Percentiles rank a stretch among this genome's conserved stretches.
These are phyloP conservation scores for Ctenopoma multispine DNA, from an alignment of 2,797 vertebrate genomes.

Conservation along the genomic window DNA sequence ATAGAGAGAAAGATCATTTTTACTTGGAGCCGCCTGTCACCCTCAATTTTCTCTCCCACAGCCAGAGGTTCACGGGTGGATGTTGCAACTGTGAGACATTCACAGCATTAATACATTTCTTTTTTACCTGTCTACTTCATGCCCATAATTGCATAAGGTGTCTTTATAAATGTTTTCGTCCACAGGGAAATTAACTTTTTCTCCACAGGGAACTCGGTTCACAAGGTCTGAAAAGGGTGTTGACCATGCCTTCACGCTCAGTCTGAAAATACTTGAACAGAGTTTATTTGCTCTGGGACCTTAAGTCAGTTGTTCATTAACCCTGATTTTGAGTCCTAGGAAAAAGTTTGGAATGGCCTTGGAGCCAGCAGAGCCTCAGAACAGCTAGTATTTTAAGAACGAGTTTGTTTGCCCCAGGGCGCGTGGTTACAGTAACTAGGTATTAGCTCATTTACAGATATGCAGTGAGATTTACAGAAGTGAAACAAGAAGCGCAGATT, in stretches of 20 bases:
- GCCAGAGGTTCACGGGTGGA: background rate
- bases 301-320: conserved; percentile 62
- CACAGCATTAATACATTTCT: background rate
- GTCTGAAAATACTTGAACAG: conserved; percentile 35
- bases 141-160: background rate
- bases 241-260: conserved; percentile 13
- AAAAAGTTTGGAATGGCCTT: conserved; percentile 2
- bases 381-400: conserved; percentile 47
- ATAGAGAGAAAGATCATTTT: conserved; percentile 8
- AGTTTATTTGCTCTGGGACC: conserved; percentile 58
- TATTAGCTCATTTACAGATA: conserved; percentile 60
- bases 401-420: conserved; percentile 54
- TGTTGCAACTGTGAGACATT: no score
- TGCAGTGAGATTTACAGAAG: conserved; percentile 61
- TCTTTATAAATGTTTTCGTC: conserved; percentile 13
- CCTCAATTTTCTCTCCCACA: background rate
- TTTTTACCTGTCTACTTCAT: background rate
- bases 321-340: conserved; percentile 35
- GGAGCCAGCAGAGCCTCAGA: conserved; percentile 23
- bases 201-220: conserved; percentile 8
- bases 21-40: background rate
- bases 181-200: conserved; percentile 34
- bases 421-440: conserved; percentile 65
- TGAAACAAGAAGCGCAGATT: conserved; percentile 71
- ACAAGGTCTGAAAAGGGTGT: conserved; percentile 23